Evolutionary conservation across 53 echinoderm and acorn worm species (phyloP).

Genomic region (Echinometra lucunter): DNA sequence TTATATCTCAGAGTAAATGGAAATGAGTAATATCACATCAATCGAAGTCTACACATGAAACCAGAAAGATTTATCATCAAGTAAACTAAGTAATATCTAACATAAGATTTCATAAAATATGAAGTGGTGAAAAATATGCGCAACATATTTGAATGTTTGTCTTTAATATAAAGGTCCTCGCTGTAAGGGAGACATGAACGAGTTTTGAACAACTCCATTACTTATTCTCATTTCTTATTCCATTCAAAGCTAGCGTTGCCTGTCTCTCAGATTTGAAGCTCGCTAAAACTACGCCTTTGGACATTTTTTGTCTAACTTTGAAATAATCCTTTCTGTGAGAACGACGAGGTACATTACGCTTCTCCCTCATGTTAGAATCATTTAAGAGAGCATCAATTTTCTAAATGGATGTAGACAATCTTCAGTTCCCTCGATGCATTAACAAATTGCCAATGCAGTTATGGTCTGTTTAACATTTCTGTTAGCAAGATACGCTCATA

Average conservation of each 20-base stretch:
- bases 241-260: background rate
- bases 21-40: too few species aligned
- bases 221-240: background rate
- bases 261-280: background rate
- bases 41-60: too few species aligned
- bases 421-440: background rate
- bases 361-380: background rate
- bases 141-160: too few species aligned
- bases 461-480: background rate
- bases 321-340: background rate
- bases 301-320: background rate
- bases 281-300: background rate
- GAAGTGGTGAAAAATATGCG: too few species aligned
- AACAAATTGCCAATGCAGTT: constrained; percentile 34
- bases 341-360: background rate
- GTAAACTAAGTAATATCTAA: too few species aligned
- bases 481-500: background rate
- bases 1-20: too few species aligned
- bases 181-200: too few species aligned
- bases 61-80: too few species aligned
- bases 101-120: too few species aligned
- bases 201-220: too few species aligned
- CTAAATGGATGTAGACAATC: background rate
- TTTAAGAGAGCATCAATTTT: background rate
- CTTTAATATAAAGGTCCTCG: too few species aligned